These are phyloP conservation scores for Rhineura floridana DNA, from an alignment of 2,113 vertebrate genomes.

Conservation along the genomic window DNA sequence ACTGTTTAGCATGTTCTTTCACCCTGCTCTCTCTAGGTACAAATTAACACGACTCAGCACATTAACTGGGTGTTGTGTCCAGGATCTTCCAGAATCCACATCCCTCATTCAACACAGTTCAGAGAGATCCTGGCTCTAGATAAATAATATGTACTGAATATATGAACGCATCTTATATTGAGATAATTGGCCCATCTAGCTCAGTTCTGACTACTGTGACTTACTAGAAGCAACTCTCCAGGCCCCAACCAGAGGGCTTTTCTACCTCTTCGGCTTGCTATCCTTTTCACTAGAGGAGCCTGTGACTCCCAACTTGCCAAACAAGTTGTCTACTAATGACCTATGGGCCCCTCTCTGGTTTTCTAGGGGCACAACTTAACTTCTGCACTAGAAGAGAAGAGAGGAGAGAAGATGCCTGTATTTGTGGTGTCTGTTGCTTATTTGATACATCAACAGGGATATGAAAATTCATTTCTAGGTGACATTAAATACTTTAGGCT, in stretches of 20 bases:
- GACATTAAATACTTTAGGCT: constrained; percentile 1
- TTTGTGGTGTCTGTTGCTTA: not conserved
- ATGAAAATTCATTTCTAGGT: not conserved
- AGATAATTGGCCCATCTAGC: no score
- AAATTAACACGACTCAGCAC: not conserved
- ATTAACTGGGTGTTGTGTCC: not conserved
- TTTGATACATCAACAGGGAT: not conserved
- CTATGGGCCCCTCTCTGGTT: not conserved
- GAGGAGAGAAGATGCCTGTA: not conserved
- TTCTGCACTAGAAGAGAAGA: not conserved
- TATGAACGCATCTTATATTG: not conserved
- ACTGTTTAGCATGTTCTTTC: no score
- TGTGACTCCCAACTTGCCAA: not conserved
- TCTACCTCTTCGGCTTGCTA: no score
- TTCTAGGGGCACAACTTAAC: not conserved
- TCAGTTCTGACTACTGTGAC: not conserved
- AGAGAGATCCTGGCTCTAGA: not conserved
- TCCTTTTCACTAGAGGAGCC: not conserved
- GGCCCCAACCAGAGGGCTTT: not conserved
- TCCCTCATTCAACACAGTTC: not conserved
- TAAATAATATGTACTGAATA: not conserved
- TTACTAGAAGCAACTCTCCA: not conserved
- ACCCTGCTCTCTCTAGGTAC: no score
- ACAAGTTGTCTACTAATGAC: no score
- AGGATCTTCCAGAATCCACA: not conserved